A percentile compares a stretch with the other conserved stretches of the same genome.
Conservation (phyloP, 1,140 invertebrate genomes). For the Nasonia longicornis region DNA sequence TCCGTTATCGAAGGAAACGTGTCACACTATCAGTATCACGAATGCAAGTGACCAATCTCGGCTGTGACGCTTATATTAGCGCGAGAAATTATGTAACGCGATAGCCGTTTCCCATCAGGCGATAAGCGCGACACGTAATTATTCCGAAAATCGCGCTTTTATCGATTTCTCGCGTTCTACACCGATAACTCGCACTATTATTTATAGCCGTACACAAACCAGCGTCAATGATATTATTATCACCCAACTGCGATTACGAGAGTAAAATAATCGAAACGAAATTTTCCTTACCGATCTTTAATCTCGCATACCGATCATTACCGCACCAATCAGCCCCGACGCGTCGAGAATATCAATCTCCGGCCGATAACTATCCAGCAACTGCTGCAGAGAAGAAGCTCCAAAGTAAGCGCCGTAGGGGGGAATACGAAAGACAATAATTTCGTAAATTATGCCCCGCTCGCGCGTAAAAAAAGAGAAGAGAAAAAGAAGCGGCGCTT, state of each 20-base stretch:
- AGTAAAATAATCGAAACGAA: neutral
- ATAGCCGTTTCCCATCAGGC: neutral
- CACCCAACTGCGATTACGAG: neutral
- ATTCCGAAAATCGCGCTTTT: neutral
- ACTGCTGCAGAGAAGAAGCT: neutral
- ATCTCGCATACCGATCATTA: neutral
- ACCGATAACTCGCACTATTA: too few relatives aligned
- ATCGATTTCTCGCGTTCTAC: neutral
- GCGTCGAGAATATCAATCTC: neutral
- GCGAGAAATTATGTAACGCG: conserved; percentile 6
- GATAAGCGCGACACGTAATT: neutral
- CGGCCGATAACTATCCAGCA: neutral
- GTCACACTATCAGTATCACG: neutral
- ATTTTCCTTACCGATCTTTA: neutral
- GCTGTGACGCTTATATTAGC: neutral
- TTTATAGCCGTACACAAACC: too few relatives aligned
- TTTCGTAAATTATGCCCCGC: conserved; percentile 38
- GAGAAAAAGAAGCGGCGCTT: neutral
- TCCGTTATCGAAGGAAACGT: conserved; percentile 15
- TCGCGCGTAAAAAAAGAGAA: neutral
- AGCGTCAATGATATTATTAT: too few relatives aligned
- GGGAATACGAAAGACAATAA: conserved; percentile 29
- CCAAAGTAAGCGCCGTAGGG: neutral
- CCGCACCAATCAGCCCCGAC: neutral
- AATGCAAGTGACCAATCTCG: neutral